Base-by-base conservation (phyloP, 2,113 vertebrate species). In the Chaetura pelagica region DNA sequence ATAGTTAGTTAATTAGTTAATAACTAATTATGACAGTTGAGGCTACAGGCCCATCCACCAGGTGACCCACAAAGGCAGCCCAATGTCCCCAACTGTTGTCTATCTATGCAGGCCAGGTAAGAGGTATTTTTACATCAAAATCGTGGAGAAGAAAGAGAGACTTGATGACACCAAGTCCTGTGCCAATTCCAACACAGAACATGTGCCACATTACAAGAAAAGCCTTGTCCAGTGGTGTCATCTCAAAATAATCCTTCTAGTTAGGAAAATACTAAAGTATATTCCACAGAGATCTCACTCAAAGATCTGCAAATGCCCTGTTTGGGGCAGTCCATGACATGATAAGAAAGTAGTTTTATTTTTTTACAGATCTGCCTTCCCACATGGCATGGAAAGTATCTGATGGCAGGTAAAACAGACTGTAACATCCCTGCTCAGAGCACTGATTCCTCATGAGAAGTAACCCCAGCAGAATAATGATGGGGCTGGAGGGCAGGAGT, bases 111-210 rank as follows among this genome's bases (percentile, higher is more conserved):
- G 32, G 55, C 13, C 61, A 38, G 14, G 21, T 1, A 32, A 30
- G 19, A 49, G 1, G 12, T 17, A 19, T 42, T 42, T 38, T 18
- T 9, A 11, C 5, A 13, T 32, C 51, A 49, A 6, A 13, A 32
- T 9, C 44, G 10, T 11, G 61, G 30, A 74, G 20, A 54, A 48
- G 69, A 78, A 85, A 46, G 17, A 24, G 42, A 59, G 40, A 32
- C 15, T 5, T 26, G 62, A 61, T 32, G 48, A 68, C 34, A 79
- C 15, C 79, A 40, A 59, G 17, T 11, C 54, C 26, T 0, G 0
- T 26, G 49, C 14, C 48, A 55, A 0, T 9, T 10, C 12, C 69
- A 30, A 42, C 11, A 9, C 18, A 38, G 63, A 85, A 20, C 13
- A 38, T 6, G 40, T 13, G 29, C 46, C 35, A 22, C 35, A 7